phyloP scores from a whole-genome alignment of 2,113 vertebrate species.

The Numenius arquata region DNA sequence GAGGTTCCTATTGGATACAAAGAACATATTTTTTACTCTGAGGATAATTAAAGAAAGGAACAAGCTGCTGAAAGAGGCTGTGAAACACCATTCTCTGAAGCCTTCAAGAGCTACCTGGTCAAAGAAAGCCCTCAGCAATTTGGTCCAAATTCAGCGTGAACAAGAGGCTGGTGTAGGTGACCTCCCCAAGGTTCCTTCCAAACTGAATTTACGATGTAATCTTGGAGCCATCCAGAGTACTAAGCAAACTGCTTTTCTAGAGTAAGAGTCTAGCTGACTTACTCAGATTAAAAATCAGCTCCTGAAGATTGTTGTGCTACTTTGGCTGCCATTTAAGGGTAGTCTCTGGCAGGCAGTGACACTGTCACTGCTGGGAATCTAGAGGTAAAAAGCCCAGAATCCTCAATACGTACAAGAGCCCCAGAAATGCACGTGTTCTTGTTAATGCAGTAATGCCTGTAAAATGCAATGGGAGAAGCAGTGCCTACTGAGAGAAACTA shows the following conservation, averaged over 20 bases:
- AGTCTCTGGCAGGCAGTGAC: neutral
- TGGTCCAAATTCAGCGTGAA: neutral
- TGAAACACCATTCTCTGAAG: neutral
- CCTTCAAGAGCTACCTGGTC: neutral
- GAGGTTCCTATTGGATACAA: neutral
- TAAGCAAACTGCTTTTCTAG: neutral
- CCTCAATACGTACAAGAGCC: neutral
- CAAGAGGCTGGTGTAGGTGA: neutral
- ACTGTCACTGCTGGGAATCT: neutral
- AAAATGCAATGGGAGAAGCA: neutral
- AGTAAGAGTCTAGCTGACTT: neutral
- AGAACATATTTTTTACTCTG: neutral
- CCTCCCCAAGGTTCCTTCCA: neutral
- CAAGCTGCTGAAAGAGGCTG: neutral
- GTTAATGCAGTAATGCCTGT: neutral
- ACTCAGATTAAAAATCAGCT: neutral
- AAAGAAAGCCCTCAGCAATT: neutral
- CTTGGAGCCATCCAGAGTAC: neutral
- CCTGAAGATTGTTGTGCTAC: neutral
- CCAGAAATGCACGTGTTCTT: neutral
- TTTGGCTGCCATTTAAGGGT: neutral
- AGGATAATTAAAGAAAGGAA: neutral
- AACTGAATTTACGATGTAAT: neutral
- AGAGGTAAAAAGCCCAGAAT: neutral
- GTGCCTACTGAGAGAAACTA: neutral